Evolutionary conservation across 2,797 vertebrate genomes (phyloP), one percentile per base, ranked within the genome.

Genomic region (Hippocampus kuda): DNA sequence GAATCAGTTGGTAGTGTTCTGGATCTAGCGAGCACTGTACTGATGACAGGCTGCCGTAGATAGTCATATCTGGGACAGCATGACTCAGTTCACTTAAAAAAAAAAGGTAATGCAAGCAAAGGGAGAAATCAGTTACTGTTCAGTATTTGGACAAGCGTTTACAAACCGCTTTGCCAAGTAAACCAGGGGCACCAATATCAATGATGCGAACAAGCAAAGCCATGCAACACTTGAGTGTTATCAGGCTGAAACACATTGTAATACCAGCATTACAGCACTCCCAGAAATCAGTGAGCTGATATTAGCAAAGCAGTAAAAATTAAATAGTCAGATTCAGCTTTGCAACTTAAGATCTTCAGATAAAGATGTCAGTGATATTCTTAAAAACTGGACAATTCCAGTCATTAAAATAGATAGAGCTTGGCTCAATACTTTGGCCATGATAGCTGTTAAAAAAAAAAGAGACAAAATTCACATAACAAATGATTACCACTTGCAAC

Each of bases 21-120:
- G 94, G 79, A 74, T 98, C 94, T 89, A 99, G 80, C 13, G 94
- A 96, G 80, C 96, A 98, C 83, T 97, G 94, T 0, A 99, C 93
- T 0, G 97, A 98, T 0, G 97, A 99, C 65, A 99, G 87, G 69
- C 78, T 96, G 78, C 95, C 96, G 0, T 94, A 95, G 66, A 99
- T 91, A 0, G 94, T 91, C 81, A 96, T 91, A 79, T 99, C 96
- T 3, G 96, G 95, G 0, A 97, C 95, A 0, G 90, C 82, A 0
- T 98, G 97, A 76, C 93, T 95, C 70, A 98, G 85, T 87, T 98
- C 96, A 85, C 96, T 98, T 69, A 53, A 2, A 34, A 60, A 22
- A 69, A 20, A 3, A 38, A 57, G 42, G n/a, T 15, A 59, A 66
- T 44, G 70, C 22, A 72, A 27, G 38, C 18, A 42, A 4, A 34